A percentile compares a stretch with the other conserved stretches of the same genome.
Evolutionary conservation across 2,113 vertebrate species (phyloP).

Genomic region (Chaetorhynchus papuensis): DNA sequence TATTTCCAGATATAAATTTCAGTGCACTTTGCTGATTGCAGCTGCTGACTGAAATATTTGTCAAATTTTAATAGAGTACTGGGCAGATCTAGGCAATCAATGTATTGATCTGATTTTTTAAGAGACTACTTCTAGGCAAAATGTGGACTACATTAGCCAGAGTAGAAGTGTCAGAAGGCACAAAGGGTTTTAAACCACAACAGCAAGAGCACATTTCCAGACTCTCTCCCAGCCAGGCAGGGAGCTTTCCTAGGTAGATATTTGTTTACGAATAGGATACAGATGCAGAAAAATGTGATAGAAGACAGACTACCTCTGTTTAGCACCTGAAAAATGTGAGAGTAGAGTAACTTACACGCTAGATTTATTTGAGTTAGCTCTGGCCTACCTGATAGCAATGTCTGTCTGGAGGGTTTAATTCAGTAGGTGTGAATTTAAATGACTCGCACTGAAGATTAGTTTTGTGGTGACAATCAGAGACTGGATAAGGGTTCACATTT

Average conservation of each 20-base stretch:
- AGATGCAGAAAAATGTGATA: neutral
- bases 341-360: neutral
- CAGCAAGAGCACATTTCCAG: neutral
- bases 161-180: neutral
- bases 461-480: neutral
- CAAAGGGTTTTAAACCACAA: neutral
- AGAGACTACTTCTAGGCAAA: neutral
- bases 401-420: neutral
- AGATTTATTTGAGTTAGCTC: neutral
- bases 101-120: slow-evolving; percentile 9
- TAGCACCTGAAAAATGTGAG: neutral
- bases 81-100: neutral
- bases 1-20: slow-evolving; percentile 6
- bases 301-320: neutral
- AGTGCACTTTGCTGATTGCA: slow-evolving; percentile 32
- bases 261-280: neutral
- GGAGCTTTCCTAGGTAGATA: neutral
- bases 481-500: neutral
- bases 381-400: neutral
- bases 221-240: neutral
- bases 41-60: slow-evolving; percentile 24
- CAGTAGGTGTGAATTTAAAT: neutral
- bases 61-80: slow-evolving; percentile 6
- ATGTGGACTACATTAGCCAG: neutral
- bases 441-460: neutral